Percentiles rank a stretch among this genome's conserved stretches.
Conservation (phyloP, 2,888 invertebrate species). For the Melinaea menophilus region DNA sequence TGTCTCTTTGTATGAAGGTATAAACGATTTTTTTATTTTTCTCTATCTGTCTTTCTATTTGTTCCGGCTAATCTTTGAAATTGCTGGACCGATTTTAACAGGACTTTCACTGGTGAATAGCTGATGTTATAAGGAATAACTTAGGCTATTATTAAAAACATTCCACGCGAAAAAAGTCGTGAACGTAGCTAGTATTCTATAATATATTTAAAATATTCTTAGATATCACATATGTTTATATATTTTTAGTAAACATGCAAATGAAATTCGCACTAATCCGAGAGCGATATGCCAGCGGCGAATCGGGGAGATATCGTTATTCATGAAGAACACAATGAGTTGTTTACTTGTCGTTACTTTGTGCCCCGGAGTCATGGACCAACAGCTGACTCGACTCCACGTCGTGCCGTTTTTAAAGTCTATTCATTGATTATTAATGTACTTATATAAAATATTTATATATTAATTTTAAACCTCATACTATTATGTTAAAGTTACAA, state of each 20-base stretch:
- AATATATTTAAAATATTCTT: constrained; percentile 23
- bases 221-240: constrained; percentile 35
- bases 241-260: constrained; percentile 57
- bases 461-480: too few species aligned
- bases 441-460: background rate
- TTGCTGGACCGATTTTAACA: too few species aligned
- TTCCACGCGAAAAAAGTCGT: too few species aligned
- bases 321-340: constrained; percentile 64
- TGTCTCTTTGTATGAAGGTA: too few species aligned
- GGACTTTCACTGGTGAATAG: too few species aligned
- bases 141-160: too few species aligned
- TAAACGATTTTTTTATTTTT: too few species aligned
- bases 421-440: background rate
- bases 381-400: constrained; percentile 55
- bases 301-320: constrained; percentile 58
- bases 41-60: too few species aligned
- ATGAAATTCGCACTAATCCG: constrained; percentile 65
- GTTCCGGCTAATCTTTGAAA: too few species aligned
- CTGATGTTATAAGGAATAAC: too few species aligned
- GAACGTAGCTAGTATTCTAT: too few species aligned
- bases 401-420: constrained; percentile 3
- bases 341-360: constrained; percentile 72
- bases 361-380: constrained; percentile 57
- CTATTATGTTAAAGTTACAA: too few species aligned
- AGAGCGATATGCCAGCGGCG: constrained; percentile 56